phyloP scores from a whole-genome alignment of 92 coral and sea anemone genomes.

The Siderastrea radians region DNA sequence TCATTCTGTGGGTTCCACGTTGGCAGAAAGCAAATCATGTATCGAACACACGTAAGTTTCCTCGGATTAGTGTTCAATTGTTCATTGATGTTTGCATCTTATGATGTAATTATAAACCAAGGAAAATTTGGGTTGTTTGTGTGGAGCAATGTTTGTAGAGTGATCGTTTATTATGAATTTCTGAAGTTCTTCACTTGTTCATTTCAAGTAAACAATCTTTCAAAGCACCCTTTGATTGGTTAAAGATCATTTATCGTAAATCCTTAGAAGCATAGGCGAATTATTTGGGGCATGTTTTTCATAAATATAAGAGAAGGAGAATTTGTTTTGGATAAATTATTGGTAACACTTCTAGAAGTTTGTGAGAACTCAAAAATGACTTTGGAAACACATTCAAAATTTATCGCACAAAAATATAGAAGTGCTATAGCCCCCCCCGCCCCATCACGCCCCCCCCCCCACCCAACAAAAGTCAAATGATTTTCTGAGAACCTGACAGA shows the following conservation, averaged over 20 bases:
- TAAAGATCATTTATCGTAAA: background rate
- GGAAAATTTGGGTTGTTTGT: background rate
- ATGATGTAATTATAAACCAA: background rate
- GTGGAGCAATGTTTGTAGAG: background rate
- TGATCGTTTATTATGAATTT: background rate
- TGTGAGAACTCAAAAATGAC: too few relatives aligned
- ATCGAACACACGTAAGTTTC: slow-evolving; percentile 76
- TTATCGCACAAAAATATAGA: too few relatives aligned
- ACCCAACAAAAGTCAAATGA: too few relatives aligned
- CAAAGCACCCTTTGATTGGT: background rate
- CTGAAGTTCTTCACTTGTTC: too few relatives aligned
- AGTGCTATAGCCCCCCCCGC: too few relatives aligned
- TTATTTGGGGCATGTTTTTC: background rate
- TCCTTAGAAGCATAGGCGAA: background rate
- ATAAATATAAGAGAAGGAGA: background rate
- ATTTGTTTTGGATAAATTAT: too few relatives aligned
- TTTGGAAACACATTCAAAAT: too few relatives aligned
- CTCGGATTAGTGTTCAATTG: background rate
- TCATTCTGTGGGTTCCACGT: slow-evolving; percentile 4
- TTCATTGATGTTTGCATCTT: background rate
- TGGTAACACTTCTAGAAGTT: too few relatives aligned
- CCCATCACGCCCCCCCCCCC: too few relatives aligned
- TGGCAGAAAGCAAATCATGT: slow-evolving; percentile 49
- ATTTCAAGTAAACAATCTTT: too few relatives aligned
- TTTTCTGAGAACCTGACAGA: too few relatives aligned